These are phyloP conservation scores for Eidolon helvum DNA, from an alignment of 2,113 vertebrate genomes.

Conservation along the genomic window DNA sequence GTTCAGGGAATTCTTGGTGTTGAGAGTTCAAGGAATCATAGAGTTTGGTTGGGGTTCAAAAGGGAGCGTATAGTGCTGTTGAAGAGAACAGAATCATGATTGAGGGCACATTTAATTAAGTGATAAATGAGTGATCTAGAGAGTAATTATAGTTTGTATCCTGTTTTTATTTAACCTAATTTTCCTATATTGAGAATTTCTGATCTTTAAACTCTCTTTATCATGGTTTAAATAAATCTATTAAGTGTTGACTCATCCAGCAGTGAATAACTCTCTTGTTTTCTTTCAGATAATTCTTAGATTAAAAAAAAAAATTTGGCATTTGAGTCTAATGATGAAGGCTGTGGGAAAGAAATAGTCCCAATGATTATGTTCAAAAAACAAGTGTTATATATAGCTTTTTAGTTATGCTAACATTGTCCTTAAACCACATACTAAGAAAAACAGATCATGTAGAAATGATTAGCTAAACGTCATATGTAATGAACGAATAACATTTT, in stretches of 20 bases:
- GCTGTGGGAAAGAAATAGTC: slow-evolving; percentile 5
- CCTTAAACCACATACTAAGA: not conserved
- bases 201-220: slow-evolving; percentile 50
- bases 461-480: not conserved
- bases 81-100: slow-evolving; percentile 3
- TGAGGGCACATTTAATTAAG: slow-evolving; percentile 48
- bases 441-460: not conserved
- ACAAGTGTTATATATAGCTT: not conserved
- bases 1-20: not conserved
- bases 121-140: slow-evolving; percentile 43
- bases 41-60: not conserved
- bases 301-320: not conserved
- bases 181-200: slow-evolving; percentile 38
- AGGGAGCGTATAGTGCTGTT: not conserved
- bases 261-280: not conserved
- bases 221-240: slow-evolving; percentile 37
- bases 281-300: slow-evolving; percentile 21
- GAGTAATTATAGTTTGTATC: slow-evolving; percentile 37
- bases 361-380: slow-evolving; percentile 14
- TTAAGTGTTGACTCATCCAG: slow-evolving; percentile 15
- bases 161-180: slow-evolving; percentile 44
- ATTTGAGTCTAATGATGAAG: not conserved
- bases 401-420: not conserved
- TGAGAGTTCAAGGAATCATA: slow-evolving; percentile 17
- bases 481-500: not conserved